phyloP scores from a whole-genome alignment of 2,888 invertebrate species.

The Nezara viridula region DNA sequence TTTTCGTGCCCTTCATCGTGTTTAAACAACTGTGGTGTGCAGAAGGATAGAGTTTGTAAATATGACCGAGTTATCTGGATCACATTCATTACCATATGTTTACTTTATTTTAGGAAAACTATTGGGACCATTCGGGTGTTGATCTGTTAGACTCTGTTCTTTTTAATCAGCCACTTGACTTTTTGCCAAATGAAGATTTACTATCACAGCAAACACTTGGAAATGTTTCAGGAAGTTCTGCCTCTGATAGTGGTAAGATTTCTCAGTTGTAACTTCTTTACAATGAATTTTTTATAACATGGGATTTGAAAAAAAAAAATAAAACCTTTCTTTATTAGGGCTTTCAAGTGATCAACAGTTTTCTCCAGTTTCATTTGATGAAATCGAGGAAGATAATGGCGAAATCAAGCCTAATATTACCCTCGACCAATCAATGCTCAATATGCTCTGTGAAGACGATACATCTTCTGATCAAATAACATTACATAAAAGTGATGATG shows the following conservation, averaged over 20 bases:
- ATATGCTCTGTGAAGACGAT: conserved; percentile 50
- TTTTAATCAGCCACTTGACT: conserved; percentile 67
- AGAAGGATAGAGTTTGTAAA: neutral
- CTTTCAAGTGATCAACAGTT: conserved; percentile 73
- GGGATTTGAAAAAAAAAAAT: neutral
- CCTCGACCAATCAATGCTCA: conserved; percentile 67
- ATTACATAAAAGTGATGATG: conserved; percentile 58
- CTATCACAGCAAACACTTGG: conserved; percentile 68
- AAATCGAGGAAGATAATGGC: conserved; percentile 61
- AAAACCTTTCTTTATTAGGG: conserved; percentile 59
- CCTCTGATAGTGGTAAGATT: conserved; percentile 77
- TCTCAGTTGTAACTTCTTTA: neutral
- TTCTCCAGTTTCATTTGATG: conserved; percentile 69
- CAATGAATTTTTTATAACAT: neutral
- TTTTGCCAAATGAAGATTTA: conserved; percentile 62
- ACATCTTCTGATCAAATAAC: conserved; percentile 54
- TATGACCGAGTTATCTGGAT: neutral
- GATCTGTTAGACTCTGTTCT: conserved; percentile 80
- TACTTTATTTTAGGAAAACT: conserved; percentile 53
- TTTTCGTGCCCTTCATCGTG: neutral
- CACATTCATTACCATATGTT: conserved; percentile 41
- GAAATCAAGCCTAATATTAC: conserved; percentile 56
- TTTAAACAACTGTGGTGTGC: neutral
- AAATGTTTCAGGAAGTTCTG: conserved; percentile 71
- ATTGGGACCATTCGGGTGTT: conserved; percentile 72